phyloP scores from a whole-genome alignment of 1,140 invertebrate species.

The Gonioctena quinquepunctata region DNA sequence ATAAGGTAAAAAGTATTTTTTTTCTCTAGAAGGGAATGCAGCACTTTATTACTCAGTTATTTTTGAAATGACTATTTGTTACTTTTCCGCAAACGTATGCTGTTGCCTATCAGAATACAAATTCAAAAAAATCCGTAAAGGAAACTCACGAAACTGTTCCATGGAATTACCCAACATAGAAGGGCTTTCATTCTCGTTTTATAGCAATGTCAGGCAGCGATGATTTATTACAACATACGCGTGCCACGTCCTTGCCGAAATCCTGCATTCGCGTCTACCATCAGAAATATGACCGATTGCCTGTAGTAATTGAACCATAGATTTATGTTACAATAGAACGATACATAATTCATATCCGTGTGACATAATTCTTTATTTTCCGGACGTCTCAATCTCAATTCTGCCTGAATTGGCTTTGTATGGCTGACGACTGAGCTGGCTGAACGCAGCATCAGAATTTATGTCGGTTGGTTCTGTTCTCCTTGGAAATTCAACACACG shows the following conservation, averaged over 20 bases:
- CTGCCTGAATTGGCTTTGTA: not conserved
- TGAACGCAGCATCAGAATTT: not conserved
- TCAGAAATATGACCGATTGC: conserved; percentile 29
- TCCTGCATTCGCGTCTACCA: conserved; percentile 21
- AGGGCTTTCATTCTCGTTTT: conserved; percentile 38
- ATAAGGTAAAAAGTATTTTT: too few species aligned
- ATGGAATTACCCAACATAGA: conserved; percentile 29
- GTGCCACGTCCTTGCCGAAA: conserved; percentile 28
- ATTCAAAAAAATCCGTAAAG: too few species aligned
- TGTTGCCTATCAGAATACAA: too few species aligned
- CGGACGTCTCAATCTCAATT: conserved; percentile 3
- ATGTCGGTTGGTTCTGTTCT: not conserved
- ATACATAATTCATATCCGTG: conserved; percentile 16
- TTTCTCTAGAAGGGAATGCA: too few species aligned
- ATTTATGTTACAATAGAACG: conserved; percentile 21
- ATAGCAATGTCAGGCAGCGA: conserved; percentile 33
- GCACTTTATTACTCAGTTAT: too few species aligned
- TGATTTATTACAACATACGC: conserved; percentile 33
- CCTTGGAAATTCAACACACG: not conserved
- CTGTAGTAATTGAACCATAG: conserved; percentile 26
- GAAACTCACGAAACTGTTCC: conserved; percentile 19
- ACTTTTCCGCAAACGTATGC: too few species aligned
- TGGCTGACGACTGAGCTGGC: too few species aligned
- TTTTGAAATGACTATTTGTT: too few species aligned
- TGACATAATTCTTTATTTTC: conserved; percentile 19